Evolutionary conservation across 2,797 vertebrate species (phyloP).

Genomic region (Kryptolebias ocellatus): DNA sequence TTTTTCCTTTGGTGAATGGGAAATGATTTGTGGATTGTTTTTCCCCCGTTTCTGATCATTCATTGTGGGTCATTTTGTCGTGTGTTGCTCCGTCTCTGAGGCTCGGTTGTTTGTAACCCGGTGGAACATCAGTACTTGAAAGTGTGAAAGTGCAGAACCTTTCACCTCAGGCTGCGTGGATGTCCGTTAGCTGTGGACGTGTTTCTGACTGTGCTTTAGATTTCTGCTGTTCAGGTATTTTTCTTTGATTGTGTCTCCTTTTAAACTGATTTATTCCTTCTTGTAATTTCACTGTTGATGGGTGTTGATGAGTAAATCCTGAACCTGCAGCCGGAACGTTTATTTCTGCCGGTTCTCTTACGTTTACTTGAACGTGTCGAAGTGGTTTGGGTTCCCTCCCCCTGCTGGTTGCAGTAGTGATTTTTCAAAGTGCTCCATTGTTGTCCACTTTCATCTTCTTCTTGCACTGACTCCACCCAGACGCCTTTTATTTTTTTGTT

Average conservation of each 20-base stretch:
- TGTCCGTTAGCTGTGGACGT: constrained; percentile 46
- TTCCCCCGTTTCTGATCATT: constrained; percentile 44
- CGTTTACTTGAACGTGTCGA: constrained; percentile 77
- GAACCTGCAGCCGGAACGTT: constrained; percentile 37
- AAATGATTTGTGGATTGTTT: constrained; percentile 40
- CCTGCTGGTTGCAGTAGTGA: constrained; percentile 49
- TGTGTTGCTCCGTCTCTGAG: constrained; percentile 68
- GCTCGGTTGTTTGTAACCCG: constrained; percentile 57
- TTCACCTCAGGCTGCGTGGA: constrained; percentile 63
- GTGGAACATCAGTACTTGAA: constrained; percentile 83
- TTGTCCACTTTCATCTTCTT: constrained; percentile 62
- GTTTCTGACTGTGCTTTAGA: constrained; percentile 56
- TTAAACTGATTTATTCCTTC: constrained; percentile 69
- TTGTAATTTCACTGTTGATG: constrained; percentile 28
- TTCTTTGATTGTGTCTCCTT: constrained; percentile 58
- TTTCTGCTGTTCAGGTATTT: constrained; percentile 51
- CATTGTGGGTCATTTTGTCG: constrained; percentile 39
- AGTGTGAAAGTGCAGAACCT: constrained; percentile 77
- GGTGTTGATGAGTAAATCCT: constrained; percentile 33
- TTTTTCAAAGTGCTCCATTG: constrained; percentile 57
- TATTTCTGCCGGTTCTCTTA: constrained; percentile 64
- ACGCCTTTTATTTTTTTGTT: constrained; percentile 60
- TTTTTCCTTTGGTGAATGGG: constrained; percentile 39
- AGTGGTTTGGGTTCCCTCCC: constrained; percentile 51
- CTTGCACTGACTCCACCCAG: constrained; percentile 80